Evolutionary conservation across 2,888 invertebrate species (phyloP), one percentile per base, ranked within the genome.

Genomic region (Metopia argyrocephala): DNA sequence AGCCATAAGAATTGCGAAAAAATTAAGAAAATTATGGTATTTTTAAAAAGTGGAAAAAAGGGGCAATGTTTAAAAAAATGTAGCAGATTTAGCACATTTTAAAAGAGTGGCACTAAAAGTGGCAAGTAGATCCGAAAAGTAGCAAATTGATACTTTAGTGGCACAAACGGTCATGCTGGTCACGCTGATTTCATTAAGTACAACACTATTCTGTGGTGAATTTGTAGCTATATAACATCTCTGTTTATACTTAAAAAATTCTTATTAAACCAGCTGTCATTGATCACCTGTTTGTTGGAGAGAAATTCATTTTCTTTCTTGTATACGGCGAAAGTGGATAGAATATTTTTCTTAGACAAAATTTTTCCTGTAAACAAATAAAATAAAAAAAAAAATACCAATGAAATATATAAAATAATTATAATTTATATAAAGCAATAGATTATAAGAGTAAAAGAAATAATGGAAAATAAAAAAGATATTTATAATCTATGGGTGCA

Each of bases 401-500:
- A 81, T 78, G 78, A 78, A 75, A 74, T 57, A 50, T 57, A 62
- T 5, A 38, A 46, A 57, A 45, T 23, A 50, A 65, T 59, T 31
- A 28, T 57, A 20, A n/a, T n/a, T 46, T 65, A 38, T 68, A 83
- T 69, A 75, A 62, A 74, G 69, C n/a, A 75, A 69, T 78, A 84
- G 61, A 59, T 78, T 52, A 54, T 76, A 64, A 76, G 74, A 66
- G 31, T 59, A 62, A 68, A 68, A 5, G 27, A n/a, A 75, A 80
- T 74, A 56, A 89, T 89, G 89, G 89, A 89, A 80, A 88, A 82
- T 84, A 92, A 91, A 85, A 91, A 91, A 84, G 92, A 92, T 85
- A 92, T 92, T 83, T 92, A 92, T 86, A 91, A 91, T 85, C 87
- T 91, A 76, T 92, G 92, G 92, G 90, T 92, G 84, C 91, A 92